Evolutionary conservation across 1,140 invertebrate species (phyloP), one percentile per base, ranked within the genome.

Genomic region (Portunus trituberculatus): DNA sequence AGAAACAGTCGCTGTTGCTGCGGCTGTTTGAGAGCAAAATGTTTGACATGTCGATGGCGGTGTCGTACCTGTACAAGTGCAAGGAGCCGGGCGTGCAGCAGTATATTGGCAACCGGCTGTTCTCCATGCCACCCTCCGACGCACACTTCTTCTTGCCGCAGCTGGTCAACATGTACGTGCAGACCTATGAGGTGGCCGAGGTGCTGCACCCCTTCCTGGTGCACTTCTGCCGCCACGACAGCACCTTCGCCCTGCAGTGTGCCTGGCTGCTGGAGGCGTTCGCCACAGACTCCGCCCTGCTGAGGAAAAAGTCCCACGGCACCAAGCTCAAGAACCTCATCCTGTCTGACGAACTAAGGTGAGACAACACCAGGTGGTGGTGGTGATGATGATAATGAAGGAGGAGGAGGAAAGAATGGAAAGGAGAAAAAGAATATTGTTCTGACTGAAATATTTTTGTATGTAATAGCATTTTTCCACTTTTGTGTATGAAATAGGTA

Each of bases 141-240:
- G 99, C 99, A 59, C 99, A 99, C 97, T 99, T 99, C 97, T 99
- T 99, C 97, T 98, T 99, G 96, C 99, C 99, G 82, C 99, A 99
- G 97, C 97, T 99, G 96, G 98, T 99, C 96, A 99, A 99, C 96
- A 99, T 99, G 98, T 99, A 99, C 97, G 99, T 99, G 97, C 99
- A 99, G 97, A 99, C 99, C 98, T 98, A 98, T 96, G 99, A 99
- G 97, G 98, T 99, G 94, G 99, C 99, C 88, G 99, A 99, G 97
- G 98, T 98, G 94, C 98, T 99, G 93, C 98, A 99, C 97, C 99
- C 99, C 86, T 99, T 99, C 97, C 97, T 99, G 96, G 98, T 99
- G 95, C 98, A 99, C 97, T 98, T 98, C 96, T 99, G 99, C 97
- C 98, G 99, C 96, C 98, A 98, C 96, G 99, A 98, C 96, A 98